Evolutionary conservation across 2,113 vertebrate species (phyloP).

Genomic region (Plecotus auritus): DNA sequence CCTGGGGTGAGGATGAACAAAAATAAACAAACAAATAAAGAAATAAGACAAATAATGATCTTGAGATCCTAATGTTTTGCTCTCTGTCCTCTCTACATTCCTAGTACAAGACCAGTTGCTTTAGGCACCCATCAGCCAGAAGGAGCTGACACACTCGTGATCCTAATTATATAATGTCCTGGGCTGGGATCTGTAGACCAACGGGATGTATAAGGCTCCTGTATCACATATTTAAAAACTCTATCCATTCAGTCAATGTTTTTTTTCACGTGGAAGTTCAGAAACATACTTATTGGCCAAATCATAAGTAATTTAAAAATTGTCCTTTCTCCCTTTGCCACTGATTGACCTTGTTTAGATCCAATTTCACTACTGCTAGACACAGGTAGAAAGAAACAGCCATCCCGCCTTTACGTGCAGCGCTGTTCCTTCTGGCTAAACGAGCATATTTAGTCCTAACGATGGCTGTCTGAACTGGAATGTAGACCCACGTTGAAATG

Average conservation of each 20-base stretch:
- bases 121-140: background rate
- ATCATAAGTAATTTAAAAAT: background rate
- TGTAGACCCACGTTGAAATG: background rate
- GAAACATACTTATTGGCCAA: background rate
- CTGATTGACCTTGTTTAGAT: background rate
- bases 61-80: background rate
- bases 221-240: background rate
- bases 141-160: background rate
- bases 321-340: background rate
- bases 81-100: background rate
- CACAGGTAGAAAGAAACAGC: background rate
- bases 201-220: background rate
- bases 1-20: no score
- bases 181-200: background rate
- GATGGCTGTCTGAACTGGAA: background rate
- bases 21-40: no score
- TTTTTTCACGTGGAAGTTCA: slow-evolving; percentile 19
- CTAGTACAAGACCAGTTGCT: background rate
- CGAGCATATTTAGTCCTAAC: background rate
- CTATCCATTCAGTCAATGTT: background rate
- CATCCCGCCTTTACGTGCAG: background rate
- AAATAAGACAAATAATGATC: background rate
- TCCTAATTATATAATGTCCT: background rate
- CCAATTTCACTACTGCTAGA: background rate
- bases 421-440: background rate